Evolutionary conservation across 2,113 vertebrate species (phyloP).

Genomic region (Ardeotis arabs): DNA sequence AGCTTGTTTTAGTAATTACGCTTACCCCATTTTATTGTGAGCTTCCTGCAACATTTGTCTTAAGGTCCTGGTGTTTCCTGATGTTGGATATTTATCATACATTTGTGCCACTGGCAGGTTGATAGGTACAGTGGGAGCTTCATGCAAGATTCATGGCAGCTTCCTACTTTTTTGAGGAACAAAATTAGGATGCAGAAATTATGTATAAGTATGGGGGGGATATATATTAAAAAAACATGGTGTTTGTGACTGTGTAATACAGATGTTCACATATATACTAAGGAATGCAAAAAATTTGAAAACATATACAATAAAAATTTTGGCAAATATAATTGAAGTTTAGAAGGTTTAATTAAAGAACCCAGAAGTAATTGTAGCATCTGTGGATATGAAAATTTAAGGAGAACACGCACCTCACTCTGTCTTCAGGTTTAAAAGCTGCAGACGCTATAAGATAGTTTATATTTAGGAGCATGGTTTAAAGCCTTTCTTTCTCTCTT

Average conservation of each 20-base stretch:
- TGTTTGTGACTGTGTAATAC: neutral
- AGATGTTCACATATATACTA: neutral
- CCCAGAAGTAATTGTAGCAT: neutral
- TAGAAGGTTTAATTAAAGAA: constrained; percentile 9
- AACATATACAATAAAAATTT: neutral
- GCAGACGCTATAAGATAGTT: neutral
- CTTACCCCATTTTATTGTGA: neutral
- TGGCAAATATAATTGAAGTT: neutral
- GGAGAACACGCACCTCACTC: neutral
- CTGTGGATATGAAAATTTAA: constrained; percentile 9
- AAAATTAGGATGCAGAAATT: neutral
- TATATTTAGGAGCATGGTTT: neutral
- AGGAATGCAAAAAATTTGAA: neutral
- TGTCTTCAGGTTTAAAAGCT: constrained; percentile 1
- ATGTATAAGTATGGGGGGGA: neutral
- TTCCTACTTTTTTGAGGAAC: neutral
- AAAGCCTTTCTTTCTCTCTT: neutral
- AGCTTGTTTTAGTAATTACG: constrained; percentile 31
- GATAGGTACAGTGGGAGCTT: neutral
- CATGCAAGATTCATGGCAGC: constrained; percentile 12
- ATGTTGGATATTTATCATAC: constrained; percentile 11
- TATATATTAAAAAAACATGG: neutral
- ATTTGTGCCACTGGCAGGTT: neutral
- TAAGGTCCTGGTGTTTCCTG: constrained; percentile 18
- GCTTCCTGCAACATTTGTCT: constrained; percentile 5